Conservation (phyloP, 2,113 vertebrate genomes). For the Nothoprocta perdicaria region DNA sequence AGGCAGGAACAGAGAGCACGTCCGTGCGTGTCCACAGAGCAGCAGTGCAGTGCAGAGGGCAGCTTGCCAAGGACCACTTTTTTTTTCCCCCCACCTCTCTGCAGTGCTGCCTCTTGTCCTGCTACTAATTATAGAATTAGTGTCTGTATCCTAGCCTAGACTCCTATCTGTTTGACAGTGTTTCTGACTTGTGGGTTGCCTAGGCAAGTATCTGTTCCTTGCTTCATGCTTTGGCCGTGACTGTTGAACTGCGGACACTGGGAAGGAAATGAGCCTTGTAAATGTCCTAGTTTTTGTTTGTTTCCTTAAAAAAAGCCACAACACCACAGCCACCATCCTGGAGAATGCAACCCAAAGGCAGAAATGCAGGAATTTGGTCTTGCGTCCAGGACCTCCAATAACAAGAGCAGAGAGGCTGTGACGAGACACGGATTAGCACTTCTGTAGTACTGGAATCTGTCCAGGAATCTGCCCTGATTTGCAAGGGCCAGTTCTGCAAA, state of each 20-base stretch:
- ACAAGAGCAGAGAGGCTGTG: neutral
- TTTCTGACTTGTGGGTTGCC: neutral
- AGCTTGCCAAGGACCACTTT: neutral
- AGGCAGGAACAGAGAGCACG: neutral
- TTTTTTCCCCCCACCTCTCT: neutral
- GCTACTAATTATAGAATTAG: neutral
- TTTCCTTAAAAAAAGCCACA: neutral
- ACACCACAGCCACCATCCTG: neutral
- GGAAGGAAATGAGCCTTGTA: neutral
- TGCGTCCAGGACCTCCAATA: neutral
- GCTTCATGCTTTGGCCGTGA: neutral
- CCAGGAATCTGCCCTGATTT: neutral
- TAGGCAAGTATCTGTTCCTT: neutral
- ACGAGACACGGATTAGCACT: neutral
- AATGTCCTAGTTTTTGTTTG: neutral
- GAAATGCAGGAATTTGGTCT: neutral
- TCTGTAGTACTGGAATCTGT: neutral
- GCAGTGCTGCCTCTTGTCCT: neutral
- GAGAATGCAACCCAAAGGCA: neutral
- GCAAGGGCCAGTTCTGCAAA: neutral
- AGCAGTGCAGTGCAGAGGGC: neutral
- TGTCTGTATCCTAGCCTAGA: neutral
- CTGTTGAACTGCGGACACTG: neutral
- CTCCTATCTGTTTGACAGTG: neutral
- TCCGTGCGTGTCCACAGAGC: neutral